These are phyloP conservation scores for Phaedon cochleariae DNA, from an alignment of 2,888 invertebrate genomes.

Conservation along the genomic window DNA sequence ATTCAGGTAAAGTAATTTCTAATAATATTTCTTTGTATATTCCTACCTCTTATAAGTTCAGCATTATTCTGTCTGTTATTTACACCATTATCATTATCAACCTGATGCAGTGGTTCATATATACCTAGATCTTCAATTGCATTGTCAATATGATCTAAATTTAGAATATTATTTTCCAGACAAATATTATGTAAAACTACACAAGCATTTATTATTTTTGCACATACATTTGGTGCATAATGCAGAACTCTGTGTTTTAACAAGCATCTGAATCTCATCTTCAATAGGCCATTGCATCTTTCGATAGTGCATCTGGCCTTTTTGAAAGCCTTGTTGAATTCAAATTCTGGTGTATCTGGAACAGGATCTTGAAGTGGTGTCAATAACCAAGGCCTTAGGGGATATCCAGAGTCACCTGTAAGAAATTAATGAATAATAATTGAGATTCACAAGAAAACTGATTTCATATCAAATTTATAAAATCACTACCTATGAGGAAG, in stretches of 20 bases:
- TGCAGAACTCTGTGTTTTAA: conserved; percentile 15
- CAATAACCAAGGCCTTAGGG: conserved; percentile 29
- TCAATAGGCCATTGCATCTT: conserved; percentile 14
- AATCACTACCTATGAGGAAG: conserved; percentile 14
- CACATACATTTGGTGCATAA: conserved; percentile 17
- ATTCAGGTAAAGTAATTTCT: conserved; percentile 8
- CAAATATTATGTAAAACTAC: conserved; percentile 17
- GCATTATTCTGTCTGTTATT: conserved; percentile 4
- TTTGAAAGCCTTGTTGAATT: conserved; percentile 11
- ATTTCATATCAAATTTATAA: background rate
- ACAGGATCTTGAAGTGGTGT: conserved; percentile 23
- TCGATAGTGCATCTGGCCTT: conserved; percentile 14
- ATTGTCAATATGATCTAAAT: conserved; percentile 1
- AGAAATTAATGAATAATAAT: background rate
- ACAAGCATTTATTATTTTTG: conserved; percentile 12
- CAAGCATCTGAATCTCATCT: conserved; percentile 14
- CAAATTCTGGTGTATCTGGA: conserved; percentile 22
- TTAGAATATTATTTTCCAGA: conserved; percentile 17
- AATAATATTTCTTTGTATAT: conserved; percentile 6
- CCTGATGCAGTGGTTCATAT: conserved; percentile 5
- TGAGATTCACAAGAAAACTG: background rate
- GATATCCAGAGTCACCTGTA: conserved; percentile 22
- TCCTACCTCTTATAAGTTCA: conserved; percentile 4
- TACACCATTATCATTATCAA: conserved; percentile 7
- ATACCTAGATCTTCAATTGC: conserved; percentile 3